These are phyloP conservation scores for Otocyon megalotis DNA, from an alignment of 2,113 vertebrate genomes.

Conservation along the genomic window DNA sequence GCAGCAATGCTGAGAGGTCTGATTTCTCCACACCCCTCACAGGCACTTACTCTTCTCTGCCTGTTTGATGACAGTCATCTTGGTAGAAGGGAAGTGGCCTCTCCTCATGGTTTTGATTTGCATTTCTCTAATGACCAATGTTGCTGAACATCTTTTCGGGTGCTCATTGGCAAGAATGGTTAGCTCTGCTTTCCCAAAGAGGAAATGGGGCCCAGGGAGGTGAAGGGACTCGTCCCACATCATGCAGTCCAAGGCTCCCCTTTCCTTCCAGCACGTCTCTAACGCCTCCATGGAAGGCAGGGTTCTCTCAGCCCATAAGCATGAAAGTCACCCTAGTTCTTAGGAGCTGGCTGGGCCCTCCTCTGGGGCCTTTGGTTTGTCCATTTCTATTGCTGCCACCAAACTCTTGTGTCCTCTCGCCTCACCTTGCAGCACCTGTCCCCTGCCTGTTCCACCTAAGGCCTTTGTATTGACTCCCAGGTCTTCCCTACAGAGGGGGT, in stretches of 20 bases:
- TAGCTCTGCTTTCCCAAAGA: slow-evolving; percentile 8
- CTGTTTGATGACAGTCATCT: background rate
- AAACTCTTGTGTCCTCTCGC: background rate
- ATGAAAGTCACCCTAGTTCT: background rate
- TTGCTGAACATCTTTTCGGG: background rate
- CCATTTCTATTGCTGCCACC: slow-evolving; percentile 10
- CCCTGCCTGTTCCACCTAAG: background rate
- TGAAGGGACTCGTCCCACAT: background rate
- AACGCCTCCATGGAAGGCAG: background rate
- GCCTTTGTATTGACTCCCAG: background rate
- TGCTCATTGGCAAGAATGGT: background rate
- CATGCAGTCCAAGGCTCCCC: background rate
- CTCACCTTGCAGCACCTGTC: background rate
- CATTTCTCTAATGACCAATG: background rate
- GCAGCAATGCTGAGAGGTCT: background rate
- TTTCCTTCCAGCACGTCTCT: background rate
- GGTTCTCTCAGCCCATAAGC: background rate
- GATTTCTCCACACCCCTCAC: background rate
- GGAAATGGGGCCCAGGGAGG: background rate
- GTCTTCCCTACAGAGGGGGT: background rate
- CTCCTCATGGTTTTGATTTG: slow-evolving; percentile 19
- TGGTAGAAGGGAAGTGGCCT: background rate
- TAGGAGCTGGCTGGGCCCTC: background rate
- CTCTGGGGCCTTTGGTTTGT: background rate
- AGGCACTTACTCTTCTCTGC: background rate